These are phyloP conservation scores for Platypus cylindrus DNA, from an alignment of 2,888 invertebrate genomes.

Conservation along the genomic window DNA sequence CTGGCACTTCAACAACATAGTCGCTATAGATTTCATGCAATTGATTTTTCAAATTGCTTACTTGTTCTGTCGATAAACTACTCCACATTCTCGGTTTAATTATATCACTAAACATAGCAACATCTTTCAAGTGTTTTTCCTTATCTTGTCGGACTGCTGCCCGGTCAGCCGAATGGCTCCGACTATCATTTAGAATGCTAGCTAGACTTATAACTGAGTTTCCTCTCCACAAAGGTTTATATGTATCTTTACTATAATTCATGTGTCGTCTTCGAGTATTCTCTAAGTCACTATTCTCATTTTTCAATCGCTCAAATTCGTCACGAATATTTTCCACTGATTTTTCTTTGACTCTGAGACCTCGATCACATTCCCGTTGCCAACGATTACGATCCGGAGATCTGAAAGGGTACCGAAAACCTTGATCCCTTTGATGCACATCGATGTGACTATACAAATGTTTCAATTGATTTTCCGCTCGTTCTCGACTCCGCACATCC, in stretches of 20 bases:
- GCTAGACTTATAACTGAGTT: conserved; percentile 72
- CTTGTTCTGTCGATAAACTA: conserved; percentile 73
- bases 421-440: conserved; percentile 67
- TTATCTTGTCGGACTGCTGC: conserved; percentile 21
- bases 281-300: conserved; percentile 39
- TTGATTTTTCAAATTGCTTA: conserved; percentile 65
- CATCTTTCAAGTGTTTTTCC: conserved; percentile 24
- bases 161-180: conserved; percentile 36
- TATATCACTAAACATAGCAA: conserved; percentile 37
- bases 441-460: conserved; percentile 63
- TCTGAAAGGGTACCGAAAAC: conserved; percentile 68
- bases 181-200: conserved; percentile 51
- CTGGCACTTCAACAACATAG: conserved; percentile 20
- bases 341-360: conserved; percentile 69
- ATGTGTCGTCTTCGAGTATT: conserved; percentile 34
- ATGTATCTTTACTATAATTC: conserved; percentile 47
- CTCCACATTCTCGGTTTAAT: conserved; percentile 70
- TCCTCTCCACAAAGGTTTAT: conserved; percentile 74
- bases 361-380: conserved; percentile 62
- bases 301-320: conserved; percentile 54
- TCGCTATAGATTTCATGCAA: conserved; percentile 67
- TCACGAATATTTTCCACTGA: conserved; percentile 78
- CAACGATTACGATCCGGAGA: conserved; percentile 63
- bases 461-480: conserved; percentile 71
- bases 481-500: conserved; percentile 62